Evolutionary conservation across 2,113 vertebrate species (phyloP), one percentile per base, ranked within the genome.

Genomic region (Callospermophilus lateralis): DNA sequence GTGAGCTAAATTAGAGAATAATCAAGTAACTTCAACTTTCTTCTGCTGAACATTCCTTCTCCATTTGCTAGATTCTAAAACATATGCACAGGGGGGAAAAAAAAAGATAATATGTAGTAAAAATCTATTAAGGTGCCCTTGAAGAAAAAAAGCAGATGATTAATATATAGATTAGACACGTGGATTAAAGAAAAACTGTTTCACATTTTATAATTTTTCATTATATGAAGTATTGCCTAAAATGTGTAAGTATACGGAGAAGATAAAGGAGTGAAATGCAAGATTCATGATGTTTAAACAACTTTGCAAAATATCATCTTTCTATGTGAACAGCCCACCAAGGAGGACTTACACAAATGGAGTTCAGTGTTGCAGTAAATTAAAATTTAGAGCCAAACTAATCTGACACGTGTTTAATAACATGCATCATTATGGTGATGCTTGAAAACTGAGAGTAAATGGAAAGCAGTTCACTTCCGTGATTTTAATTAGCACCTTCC

Each of bases 401-500:
- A 96, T 93, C 48, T 97, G 76, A 94, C 92, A 94, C 34, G 9
- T 85, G 61, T 73, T 93, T 91, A 94, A 93, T 90, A 93, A 70
- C 34, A 51, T 45, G 28, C 67, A 30, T 91, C 39, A 65, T 89
- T 78, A 89, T 16, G 13, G 74, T 48, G 74, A 51, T 80, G 51
- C 86, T 90, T 89, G 86, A 61, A 97, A 97, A 86, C 68, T 42
- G 63, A 79, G 58, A 85, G 68, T 39, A 90, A 94, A 74, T 22
- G 68, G 37, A 20, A 96, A 93, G 8, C 15, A 19, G 32, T 79
- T 86, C 68, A 74, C 48, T 63, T 39, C 39, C 6, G 4, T 88
- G 85, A 88, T 89, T 95, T 79, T 97, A 95, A 96, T 98, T 95
- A 97, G 78, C 93, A 96, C 96, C 74, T 96, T 94, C 63, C 67